Conservation (phyloP, 2,888 invertebrate genomes). For the Tiliacea aurago region DNA sequence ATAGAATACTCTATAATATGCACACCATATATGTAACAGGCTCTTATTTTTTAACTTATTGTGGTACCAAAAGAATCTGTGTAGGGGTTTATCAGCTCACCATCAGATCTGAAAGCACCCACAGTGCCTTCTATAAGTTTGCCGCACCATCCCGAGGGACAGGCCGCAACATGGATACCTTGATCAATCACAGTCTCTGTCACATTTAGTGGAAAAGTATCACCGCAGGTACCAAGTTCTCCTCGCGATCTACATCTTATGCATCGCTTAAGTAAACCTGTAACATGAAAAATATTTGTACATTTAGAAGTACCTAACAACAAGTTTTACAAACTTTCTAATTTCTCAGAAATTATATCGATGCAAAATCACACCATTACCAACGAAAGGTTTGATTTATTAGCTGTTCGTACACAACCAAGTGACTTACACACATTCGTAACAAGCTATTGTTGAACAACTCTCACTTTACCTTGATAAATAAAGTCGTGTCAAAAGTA, state of each 20-base stretch:
- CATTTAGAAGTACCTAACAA: neutral
- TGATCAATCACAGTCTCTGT: constrained; percentile 93
- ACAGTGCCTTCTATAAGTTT: constrained; percentile 95
- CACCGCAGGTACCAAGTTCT: constrained; percentile 96
- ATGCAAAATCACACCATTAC: neutral
- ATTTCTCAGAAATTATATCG: neutral
- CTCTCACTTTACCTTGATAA: constrained; percentile 89
- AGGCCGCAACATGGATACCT: constrained; percentile 94
- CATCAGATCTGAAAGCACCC: constrained; percentile 94
- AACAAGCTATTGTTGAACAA: constrained; percentile 61
- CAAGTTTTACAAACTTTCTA: constrained; percentile 41
- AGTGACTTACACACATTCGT: constrained; percentile 34
- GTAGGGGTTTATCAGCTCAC: constrained; percentile 81
- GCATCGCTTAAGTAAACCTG: constrained; percentile 94
- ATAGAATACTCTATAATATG: too few species aligned
- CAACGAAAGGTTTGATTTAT: constrained; percentile 16
- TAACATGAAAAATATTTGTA: constrained; percentile 62
- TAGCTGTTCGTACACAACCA: constrained; percentile 6
- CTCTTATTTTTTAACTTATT: neutral
- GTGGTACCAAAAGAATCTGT: neutral
- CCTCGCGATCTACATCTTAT: constrained; percentile 96
- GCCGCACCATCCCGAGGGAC: constrained; percentile 98
- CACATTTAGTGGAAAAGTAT: constrained; percentile 95
- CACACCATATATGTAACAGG: neutral
- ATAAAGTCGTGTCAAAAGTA: constrained; percentile 73